Conservation (phyloP, 2,888 invertebrate species). For the Ophion ellenae region DNA sequence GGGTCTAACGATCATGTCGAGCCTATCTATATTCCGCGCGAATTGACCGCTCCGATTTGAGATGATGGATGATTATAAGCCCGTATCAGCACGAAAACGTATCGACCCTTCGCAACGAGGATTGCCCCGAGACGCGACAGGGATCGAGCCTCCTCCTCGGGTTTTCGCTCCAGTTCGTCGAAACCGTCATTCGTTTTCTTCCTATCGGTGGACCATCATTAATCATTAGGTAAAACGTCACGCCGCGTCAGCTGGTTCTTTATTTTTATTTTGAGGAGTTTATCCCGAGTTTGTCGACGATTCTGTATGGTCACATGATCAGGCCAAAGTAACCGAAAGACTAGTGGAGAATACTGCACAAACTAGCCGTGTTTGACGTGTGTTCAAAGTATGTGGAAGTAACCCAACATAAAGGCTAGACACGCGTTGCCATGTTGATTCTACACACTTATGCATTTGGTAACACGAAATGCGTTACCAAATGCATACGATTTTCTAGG, state of each 20-base stretch:
- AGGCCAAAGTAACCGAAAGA: too few species aligned
- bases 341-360: too few species aligned
- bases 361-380: too few species aligned
- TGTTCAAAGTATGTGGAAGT: too few species aligned
- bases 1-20: conserved; percentile 19
- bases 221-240: conserved; percentile 19
- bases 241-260: background rate
- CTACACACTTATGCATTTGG: too few species aligned
- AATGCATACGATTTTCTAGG: too few species aligned
- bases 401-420: too few species aligned
- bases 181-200: conserved; percentile 25
- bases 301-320: background rate
- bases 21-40: conserved; percentile 28
- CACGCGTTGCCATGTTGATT: too few species aligned
- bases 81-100: background rate
- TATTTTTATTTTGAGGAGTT: background rate
- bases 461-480: too few species aligned
- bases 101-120: conserved; percentile 1
- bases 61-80: conserved; percentile 46
- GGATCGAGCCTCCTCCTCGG: background rate
- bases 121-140: conserved; percentile 8
- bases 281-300: background rate
- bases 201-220: background rate
- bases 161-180: background rate
- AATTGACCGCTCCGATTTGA: conserved; percentile 32